Evolutionary conservation across 2,797 vertebrate species (phyloP).

Genomic region (Staurois parvus): DNA sequence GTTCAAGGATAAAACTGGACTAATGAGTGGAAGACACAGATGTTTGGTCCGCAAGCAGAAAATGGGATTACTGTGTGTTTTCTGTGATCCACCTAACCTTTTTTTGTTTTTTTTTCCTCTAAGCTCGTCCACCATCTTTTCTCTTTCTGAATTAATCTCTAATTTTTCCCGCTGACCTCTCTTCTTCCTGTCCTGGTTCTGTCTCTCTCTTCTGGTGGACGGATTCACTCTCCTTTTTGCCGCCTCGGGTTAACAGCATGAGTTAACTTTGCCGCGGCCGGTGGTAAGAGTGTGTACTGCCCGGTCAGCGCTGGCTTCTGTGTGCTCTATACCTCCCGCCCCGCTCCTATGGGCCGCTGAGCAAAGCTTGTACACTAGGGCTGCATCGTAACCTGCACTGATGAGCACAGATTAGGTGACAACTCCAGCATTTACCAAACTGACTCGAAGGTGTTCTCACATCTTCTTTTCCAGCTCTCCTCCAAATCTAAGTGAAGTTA

Average conservation of each 20-base stretch:
- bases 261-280: conserved; percentile 51
- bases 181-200: conserved; percentile 64
- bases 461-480: background rate
- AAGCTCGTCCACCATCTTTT: background rate
- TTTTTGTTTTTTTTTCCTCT: background rate
- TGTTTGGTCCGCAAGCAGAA: no score
- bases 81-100: background rate
- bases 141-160: background rate
- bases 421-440: background rate
- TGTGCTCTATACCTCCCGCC: conserved; percentile 72
- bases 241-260: conserved; percentile 67
- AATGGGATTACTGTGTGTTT: no score
- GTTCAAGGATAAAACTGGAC: no score
- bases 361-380: background rate
- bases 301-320: conserved; percentile 91
- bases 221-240: conserved; percentile 72
- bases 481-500: background rate
- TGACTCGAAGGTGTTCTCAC: no score
- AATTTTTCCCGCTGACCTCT: conserved; percentile 25
- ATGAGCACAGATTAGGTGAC: background rate
- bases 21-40: no score
- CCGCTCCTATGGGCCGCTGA: background rate
- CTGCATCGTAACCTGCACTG: accelerated
- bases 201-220: conserved; percentile 72
- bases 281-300: conserved; percentile 87